Evolutionary conservation across 1,140 invertebrate genomes (phyloP).

Genomic region (Trachelipus rathkii): DNA sequence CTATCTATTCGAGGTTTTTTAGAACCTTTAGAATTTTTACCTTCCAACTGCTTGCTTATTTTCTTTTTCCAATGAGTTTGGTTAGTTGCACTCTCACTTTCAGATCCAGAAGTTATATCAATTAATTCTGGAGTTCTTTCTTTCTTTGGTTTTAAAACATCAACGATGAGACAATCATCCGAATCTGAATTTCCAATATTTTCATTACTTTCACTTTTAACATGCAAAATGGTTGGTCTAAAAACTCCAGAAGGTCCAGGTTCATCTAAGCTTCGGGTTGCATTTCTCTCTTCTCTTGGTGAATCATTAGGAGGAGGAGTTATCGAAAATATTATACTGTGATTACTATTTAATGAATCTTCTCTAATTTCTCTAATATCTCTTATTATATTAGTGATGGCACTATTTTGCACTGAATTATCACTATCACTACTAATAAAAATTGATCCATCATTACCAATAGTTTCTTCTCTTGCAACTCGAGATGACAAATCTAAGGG

Average conservation of each 20-base stretch:
- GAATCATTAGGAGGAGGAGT: neutral
- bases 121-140: neutral
- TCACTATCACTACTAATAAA: too few relatives aligned
- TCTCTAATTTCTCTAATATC: neutral
- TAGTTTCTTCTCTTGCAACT: too few relatives aligned
- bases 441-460: too few relatives aligned
- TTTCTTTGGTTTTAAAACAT: neutral
- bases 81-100: too few relatives aligned
- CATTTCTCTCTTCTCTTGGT: neutral
- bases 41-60: too few relatives aligned
- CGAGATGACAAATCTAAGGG: too few relatives aligned
- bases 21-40: too few relatives aligned
- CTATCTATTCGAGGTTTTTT: too few relatives aligned
- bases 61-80: too few relatives aligned
- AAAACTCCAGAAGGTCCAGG: neutral
- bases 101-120: too few relatives aligned
- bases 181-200: neutral
- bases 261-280: neutral
- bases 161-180: neutral
- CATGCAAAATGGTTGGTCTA: neutral
- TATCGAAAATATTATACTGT: neutral
- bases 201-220: neutral
- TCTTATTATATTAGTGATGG: too few relatives aligned
- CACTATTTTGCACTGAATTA: too few relatives aligned
- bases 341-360: neutral